Base-by-base conservation (phyloP, 2,113 vertebrate species). In the Austrofundulus limnaeus region DNA sequence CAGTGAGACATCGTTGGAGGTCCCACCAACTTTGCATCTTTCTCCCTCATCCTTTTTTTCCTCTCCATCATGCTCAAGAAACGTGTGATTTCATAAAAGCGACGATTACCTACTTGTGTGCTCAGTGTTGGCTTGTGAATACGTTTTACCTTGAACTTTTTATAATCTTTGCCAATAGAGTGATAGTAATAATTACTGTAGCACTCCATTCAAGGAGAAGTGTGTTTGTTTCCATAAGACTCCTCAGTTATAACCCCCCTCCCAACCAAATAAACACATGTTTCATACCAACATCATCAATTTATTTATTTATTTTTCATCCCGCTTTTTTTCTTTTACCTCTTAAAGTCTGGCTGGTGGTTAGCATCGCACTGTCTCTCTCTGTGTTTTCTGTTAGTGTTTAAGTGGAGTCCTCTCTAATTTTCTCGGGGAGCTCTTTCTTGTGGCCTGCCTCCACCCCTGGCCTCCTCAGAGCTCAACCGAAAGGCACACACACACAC, bases 1-100 rank as follows among this genome's bases (percentile, higher is more conserved):
- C 90, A 92, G 89, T 80, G 85, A 79, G 90, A 85, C 88, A 61
- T 87, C 82, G 89, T 90, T 91, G 92, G 92, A 91, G 90, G 91
- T 92, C 91, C 80, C 78, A 86, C 79, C 78, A 58, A 70, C 74
- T 39, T 68, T 78, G 61, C 19, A 13, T 74, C 55, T 52, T 38
- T 51, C 68, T 39, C 46, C 60, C 49, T 51, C 61, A 7, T 34
- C 16, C 28, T 49, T 25, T 52, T 42, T 57, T 47, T 68, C 53
- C 28, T 2, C 3, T 15, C 31, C 14, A 11, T 58, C 31, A 34
- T 10, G 12, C 50, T 13, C 41, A 66, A 61, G 28, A 13, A 24
- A 34, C 4, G 24, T 38, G 17, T 53, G 13, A 2, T 19, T 23
- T 31, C 8, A 7, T 13, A 20, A 68, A 69, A 20, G 14, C 37